Evolutionary conservation across 2,797 vertebrate species (phyloP).

Genomic region (Buphagus erythrorhynchus): DNA sequence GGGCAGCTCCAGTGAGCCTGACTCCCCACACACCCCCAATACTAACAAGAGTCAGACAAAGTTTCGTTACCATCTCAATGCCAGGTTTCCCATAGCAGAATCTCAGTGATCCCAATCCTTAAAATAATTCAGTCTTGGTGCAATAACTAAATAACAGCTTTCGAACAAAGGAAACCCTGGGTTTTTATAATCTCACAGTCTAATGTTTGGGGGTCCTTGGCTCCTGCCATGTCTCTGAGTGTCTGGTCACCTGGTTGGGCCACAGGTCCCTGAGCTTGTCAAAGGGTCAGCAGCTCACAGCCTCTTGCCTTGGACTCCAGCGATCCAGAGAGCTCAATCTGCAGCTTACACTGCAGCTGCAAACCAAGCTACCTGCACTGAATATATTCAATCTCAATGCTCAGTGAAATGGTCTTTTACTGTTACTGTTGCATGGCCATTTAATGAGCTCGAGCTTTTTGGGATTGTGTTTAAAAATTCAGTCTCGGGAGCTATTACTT

Average conservation of each 20-base stretch:
- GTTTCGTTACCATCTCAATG: not conserved
- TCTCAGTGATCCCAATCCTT: not conserved
- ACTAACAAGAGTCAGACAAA: not conserved
- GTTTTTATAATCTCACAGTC: not conserved
- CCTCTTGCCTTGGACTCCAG: not conserved
- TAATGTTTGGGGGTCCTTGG: not conserved
- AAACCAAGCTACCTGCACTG: not conserved
- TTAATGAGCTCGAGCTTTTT: not conserved
- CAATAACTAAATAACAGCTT: not conserved
- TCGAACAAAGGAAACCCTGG: not conserved
- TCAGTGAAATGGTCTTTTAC: not conserved
- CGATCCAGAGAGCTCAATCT: not conserved
- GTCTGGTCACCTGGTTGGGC: not conserved
- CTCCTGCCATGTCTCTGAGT: not conserved
- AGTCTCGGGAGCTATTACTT: not conserved
- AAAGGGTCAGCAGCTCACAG: fast-evolving
- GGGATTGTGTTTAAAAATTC: not conserved
- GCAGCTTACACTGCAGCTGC: not conserved
- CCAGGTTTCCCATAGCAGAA: not conserved
- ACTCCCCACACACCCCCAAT: not conserved
- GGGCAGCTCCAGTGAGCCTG: not conserved
- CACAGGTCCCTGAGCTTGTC: not conserved
- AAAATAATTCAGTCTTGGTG: not conserved
- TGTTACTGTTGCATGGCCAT: not conserved
- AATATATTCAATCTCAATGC: not conserved